Evolutionary conservation across 2,113 vertebrate genomes (phyloP), one percentile per base, ranked within the genome.

Genomic region (Gymnarchus niloticus): DNA sequence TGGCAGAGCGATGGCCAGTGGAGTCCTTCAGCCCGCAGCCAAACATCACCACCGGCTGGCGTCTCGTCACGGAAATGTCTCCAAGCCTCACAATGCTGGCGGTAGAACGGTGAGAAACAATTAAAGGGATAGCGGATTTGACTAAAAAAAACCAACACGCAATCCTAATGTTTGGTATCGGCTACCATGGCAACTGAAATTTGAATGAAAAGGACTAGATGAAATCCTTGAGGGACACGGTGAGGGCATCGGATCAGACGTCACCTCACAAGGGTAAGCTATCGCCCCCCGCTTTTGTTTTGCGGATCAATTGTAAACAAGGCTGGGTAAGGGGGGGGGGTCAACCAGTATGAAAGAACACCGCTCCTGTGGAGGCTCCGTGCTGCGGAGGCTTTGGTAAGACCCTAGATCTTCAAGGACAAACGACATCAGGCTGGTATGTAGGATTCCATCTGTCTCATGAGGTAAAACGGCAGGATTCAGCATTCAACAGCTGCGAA

Each of bases 151-250:
- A 41, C 56, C 37, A 78, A 49, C 23, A n/a, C 65, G 28, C 3
- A 57, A 37, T 44, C 78, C 7, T 57, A 61, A 65, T 25, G 57
- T 3, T 86, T 82, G 28, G 14, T 28, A 37, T 73, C 59, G 17
- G 57, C 80, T 82, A 59, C 48, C 78, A 73, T 69, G 85, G 80
- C 49, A 73, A 86, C 80, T 21, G 57, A 57, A 83, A 41, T 65
- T 82, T 77, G 23, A 85, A 76, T n/a, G 25, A 51, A 56, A 82
- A 82, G 80, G 80, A 82, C 49, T 19, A 17, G 54, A 83, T 54
- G 37, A 83, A 57, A 25, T 59, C 44, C 54, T 59, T 83, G 19
- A 52, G 14, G 52, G 5, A 56, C 3, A 56, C 21, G 54, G 52
- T 8, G 0, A 56, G 69, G 51, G 49, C 2, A 21, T 7, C 25